phyloP scores from a whole-genome alignment of 1,140 invertebrate species.

The Papilio helenus region DNA sequence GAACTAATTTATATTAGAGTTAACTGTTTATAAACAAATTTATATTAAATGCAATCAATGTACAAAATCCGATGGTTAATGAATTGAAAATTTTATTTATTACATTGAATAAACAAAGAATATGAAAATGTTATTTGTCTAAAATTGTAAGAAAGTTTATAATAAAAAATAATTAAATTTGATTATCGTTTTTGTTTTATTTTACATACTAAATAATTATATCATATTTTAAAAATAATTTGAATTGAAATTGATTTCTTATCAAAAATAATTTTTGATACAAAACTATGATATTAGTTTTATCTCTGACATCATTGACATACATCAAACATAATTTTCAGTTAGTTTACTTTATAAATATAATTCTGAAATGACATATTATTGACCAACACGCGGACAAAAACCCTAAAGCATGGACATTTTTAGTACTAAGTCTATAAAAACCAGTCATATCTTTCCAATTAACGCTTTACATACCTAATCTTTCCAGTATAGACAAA shows the following conservation, averaged over 20 bases:
- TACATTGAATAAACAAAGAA: neutral
- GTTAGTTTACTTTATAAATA: no score
- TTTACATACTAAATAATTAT: neutral
- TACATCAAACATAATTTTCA: no score
- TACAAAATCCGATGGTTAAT: conserved; percentile 2
- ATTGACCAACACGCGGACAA: no score
- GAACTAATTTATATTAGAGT: conserved; percentile 7
- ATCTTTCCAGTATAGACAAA: neutral
- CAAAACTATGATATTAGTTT: no score
- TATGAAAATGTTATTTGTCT: neutral
- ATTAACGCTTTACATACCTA: neutral
- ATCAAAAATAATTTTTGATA: neutral
- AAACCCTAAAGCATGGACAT: no score
- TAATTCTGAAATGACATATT: no score
- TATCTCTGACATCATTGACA: neutral
- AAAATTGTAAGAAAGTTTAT: neutral
- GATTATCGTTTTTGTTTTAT: neutral
- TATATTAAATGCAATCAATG: neutral
- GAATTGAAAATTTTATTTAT: neutral
- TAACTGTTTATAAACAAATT: neutral
- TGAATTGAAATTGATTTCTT: neutral
- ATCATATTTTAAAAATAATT: neutral
- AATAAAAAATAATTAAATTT: neutral
- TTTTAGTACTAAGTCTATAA: no score
- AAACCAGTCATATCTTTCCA: neutral